A percentile compares a stretch with the other conserved stretches of the same genome.
phyloP scores from a whole-genome alignment of 1,140 invertebrate genomes.

The Zaprionus kolodkinae region DNA sequence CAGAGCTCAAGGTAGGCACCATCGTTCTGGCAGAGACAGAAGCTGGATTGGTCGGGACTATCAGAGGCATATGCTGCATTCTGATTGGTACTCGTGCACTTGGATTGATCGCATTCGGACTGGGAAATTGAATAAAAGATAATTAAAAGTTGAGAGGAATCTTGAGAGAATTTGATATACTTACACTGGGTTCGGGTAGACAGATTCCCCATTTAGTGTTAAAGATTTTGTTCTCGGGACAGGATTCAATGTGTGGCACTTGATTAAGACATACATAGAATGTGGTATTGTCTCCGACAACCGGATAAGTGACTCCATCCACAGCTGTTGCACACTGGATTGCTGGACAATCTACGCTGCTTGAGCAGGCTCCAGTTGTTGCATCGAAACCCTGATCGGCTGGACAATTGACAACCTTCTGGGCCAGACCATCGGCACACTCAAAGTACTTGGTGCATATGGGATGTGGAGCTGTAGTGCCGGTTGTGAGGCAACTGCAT shows the following conservation, averaged over 20 bases:
- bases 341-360: conserved; percentile 33
- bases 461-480: conserved; percentile 60
- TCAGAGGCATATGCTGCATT: conserved; percentile 40
- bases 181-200: conserved; percentile 61
- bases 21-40: conserved; percentile 49
- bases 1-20: conserved; percentile 47
- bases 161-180: not conserved
- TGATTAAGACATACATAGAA: conserved; percentile 53
- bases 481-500: conserved; percentile 43
- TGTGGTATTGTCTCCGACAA: conserved; percentile 30
- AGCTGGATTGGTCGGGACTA: conserved; percentile 40
- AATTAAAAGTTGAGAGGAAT: not conserved
- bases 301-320: conserved; percentile 29
- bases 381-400: conserved; percentile 49
- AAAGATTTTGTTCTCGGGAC: conserved; percentile 9
- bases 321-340: conserved; percentile 26
- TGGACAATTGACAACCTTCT: conserved; percentile 52
- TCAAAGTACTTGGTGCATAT: conserved; percentile 71
- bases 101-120: conserved; percentile 58
- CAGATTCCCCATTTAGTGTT: conserved; percentile 19
- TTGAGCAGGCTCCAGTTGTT: conserved; percentile 26
- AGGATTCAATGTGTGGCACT: conserved; percentile 36
- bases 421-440: conserved; percentile 57
- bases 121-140: not conserved
- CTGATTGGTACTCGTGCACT: conserved; percentile 32